Conservation (phyloP, 2,113 vertebrate species). For the Cercocebus atys region DNA sequence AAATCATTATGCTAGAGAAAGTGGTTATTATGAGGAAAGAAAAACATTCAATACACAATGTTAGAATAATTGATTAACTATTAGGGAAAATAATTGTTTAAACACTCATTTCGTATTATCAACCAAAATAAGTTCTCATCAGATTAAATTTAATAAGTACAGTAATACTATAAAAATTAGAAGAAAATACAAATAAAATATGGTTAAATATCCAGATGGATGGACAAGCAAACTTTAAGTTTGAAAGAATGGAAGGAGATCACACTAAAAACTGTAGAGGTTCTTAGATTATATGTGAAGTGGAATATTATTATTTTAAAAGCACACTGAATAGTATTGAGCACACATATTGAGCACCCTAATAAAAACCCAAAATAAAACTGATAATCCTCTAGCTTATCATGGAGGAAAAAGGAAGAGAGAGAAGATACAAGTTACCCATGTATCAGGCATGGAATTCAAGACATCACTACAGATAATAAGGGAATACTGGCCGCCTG, state of each 20-base stretch:
- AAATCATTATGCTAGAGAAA: not conserved
- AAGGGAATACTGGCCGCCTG: not conserved
- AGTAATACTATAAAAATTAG: not conserved
- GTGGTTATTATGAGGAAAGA: not conserved
- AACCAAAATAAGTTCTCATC: not conserved
- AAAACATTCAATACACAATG: not conserved
- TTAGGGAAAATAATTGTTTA: not conserved
- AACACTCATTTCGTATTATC: not conserved
- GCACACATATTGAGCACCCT: not conserved
- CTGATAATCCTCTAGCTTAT: not conserved
- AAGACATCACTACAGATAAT: not conserved
- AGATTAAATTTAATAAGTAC: not conserved
- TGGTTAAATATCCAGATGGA: not conserved
- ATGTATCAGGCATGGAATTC: not conserved
- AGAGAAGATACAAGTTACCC: not conserved
- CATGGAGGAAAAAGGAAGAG: not conserved
- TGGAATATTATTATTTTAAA: conserved; percentile 5
- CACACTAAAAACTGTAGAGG: not conserved
- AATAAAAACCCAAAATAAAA: not conserved
- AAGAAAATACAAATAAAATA: conserved; percentile 38
- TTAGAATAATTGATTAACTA: not conserved
- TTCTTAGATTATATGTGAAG: not conserved
- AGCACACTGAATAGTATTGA: not conserved
- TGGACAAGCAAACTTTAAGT: not conserved
- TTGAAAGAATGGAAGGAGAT: not conserved